phyloP scores from a whole-genome alignment of 53 echinoderm and acorn worm species.

The Holothuria leucospilota region DNA sequence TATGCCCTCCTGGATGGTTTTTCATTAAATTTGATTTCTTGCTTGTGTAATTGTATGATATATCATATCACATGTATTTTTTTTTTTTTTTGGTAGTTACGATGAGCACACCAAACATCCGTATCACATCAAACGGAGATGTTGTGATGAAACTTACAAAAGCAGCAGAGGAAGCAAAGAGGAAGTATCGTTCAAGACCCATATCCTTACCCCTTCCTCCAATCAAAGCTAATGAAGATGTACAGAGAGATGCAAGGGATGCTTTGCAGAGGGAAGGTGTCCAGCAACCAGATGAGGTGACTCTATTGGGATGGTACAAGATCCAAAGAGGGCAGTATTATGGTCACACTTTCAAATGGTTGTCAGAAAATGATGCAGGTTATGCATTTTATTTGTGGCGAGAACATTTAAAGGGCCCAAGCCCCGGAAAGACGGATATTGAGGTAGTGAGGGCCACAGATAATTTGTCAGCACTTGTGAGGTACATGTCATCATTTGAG shows the following conservation, averaged over 20 bases:
- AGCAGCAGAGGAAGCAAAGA: too few species aligned
- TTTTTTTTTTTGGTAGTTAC: too few species aligned
- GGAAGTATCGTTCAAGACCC: too few species aligned
- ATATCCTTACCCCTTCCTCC: too few species aligned
- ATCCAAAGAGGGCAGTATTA: slow-evolving; percentile 6
- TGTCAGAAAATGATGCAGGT: background rate
- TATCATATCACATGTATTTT: too few species aligned
- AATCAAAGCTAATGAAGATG: too few species aligned
- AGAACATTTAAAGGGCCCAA: background rate
- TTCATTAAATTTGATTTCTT: too few species aligned
- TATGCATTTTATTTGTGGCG: slow-evolving; percentile 2
- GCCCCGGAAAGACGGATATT: background rate
- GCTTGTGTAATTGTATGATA: too few species aligned
- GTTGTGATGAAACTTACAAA: too few species aligned
- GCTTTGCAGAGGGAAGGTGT: background rate
- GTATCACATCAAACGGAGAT: too few species aligned
- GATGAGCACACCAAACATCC: too few species aligned
- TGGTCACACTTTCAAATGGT: background rate
- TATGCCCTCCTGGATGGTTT: too few species aligned
- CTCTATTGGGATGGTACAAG: background rate
- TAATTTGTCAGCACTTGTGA: background rate
- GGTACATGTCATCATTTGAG: background rate
- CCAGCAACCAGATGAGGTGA: background rate
- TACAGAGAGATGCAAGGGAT: background rate
- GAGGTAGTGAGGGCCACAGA: background rate